phyloP scores from a whole-genome alignment of 2,888 invertebrate species.

The Rotaria macrura region DNA sequence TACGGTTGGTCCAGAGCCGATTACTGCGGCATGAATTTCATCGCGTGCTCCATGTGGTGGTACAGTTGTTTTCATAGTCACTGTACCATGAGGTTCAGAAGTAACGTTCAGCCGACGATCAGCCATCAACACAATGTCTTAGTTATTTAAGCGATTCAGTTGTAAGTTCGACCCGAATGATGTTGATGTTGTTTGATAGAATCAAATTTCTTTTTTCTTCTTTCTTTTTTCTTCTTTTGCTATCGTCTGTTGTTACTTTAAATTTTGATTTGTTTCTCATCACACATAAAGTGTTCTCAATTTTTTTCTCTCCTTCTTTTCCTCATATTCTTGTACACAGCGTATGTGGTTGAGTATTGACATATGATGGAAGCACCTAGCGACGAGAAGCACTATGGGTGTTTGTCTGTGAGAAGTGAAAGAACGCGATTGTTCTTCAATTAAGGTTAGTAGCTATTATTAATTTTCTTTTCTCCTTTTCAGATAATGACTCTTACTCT shows the following conservation, averaged over 20 bases:
- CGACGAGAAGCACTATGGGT: neutral
- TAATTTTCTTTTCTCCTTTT: neutral
- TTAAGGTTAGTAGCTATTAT: neutral
- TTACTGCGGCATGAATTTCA: neutral
- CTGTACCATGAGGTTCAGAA: neutral
- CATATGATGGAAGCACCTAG: constrained; percentile 15
- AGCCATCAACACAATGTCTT: neutral
- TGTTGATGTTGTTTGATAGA: neutral
- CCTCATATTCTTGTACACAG: neutral
- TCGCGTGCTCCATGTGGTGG: neutral
- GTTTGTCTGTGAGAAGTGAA: neutral
- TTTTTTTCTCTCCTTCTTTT: neutral
- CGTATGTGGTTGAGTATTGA: neutral
- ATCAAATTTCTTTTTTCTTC: neutral
- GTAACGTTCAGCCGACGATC: neutral
- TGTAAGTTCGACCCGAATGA: neutral
- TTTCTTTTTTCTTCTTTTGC: neutral
- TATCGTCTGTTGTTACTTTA: neutral
- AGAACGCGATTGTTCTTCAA: neutral
- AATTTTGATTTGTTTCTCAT: constrained; percentile 1
- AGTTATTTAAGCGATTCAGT: neutral
- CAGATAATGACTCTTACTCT: neutral
- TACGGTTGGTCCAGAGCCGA: neutral
- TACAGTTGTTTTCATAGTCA: neutral
- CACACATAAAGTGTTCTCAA: neutral